Evolutionary conservation across 2,113 vertebrate species (phyloP), one percentile per base, ranked within the genome.

Genomic region (Spilogale gracilis): DNA sequence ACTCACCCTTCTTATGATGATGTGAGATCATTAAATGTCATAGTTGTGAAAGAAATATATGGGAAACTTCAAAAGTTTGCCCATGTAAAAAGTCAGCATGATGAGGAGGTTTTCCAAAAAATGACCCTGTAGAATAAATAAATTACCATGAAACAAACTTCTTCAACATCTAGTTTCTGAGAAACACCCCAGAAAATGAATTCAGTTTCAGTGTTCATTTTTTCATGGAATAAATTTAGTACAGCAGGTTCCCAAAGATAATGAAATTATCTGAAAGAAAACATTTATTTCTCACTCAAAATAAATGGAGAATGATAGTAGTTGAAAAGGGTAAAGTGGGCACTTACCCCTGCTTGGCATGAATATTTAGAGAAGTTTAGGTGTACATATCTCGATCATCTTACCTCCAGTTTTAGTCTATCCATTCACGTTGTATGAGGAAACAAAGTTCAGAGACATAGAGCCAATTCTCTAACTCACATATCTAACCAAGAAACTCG

Each of bases 31-130:
- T 61, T 4, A 61, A 25, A 23, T 61, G 8, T 23, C 9, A 38
- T 38, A 3, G 60, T 61, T 61, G 60, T 61, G 95, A 14, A 97
- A 98, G 78, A 98, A 97, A 76, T 97, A 97, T 86, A 97, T 96
- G 1, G 96, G 97, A 14, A 45, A 89, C n/a, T 54, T 89, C 9
- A n/a, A 73, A n/a, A 97, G 86, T 6, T 95, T 96, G 13, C 92
- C 86, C 20, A 8, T 12, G n/a, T 60, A 76, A 16, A 96, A 71
- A 4, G 71, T 96, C 89, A 97, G 11, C 71, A 95, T 96, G 69
- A 97, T 97, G 38, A 97, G 71, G 1, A 93, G 23, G 71, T 97
- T 98, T 74, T 96, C 97, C 56, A 96, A 76, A 14, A 98, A 73
- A 97, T 96, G 6, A 93, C 14, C 0, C 1, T 7, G 18, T 96